These are phyloP conservation scores for Drosophila anceps DNA, from an alignment of 2,888 invertebrate species.

Conservation along the genomic window DNA sequence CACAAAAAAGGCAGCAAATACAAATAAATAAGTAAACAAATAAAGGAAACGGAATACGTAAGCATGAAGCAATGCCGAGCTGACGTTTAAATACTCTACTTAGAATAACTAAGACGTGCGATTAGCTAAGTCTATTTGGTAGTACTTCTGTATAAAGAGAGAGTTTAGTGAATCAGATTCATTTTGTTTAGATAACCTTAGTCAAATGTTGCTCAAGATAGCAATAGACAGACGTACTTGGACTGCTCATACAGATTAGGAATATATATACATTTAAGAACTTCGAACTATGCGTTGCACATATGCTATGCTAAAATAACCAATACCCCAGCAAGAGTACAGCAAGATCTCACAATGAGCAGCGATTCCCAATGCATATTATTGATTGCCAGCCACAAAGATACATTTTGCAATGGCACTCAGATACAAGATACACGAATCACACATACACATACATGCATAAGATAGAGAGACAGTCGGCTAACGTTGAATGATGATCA, in stretches of 20 bases:
- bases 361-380: constrained; percentile 59
- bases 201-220: neutral
- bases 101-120: neutral
- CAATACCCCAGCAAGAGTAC: constrained; percentile 2
- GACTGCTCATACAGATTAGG: neutral
- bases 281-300: neutral
- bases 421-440: neutral
- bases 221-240: neutral
- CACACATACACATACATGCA: neutral
- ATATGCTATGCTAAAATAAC: neutral
- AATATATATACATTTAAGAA: neutral
- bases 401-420: constrained; percentile 35
- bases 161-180: too few relatives aligned
- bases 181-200: neutral
- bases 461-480: constrained; percentile 1
- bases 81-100: neutral
- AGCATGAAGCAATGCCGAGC: neutral
- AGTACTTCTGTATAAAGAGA: neutral
- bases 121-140: neutral
- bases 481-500: constrained; percentile 15
- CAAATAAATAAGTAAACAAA: constrained; percentile 33
- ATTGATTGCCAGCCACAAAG: constrained; percentile 69
- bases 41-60: constrained; percentile 10
- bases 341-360: constrained; percentile 36
- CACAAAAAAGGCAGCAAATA: constrained; percentile 40